A percentile compares a stretch with the other conserved stretches of the same genome.
Conservation (phyloP, 2,797 vertebrate genomes). For the Remorina albescens region DNA sequence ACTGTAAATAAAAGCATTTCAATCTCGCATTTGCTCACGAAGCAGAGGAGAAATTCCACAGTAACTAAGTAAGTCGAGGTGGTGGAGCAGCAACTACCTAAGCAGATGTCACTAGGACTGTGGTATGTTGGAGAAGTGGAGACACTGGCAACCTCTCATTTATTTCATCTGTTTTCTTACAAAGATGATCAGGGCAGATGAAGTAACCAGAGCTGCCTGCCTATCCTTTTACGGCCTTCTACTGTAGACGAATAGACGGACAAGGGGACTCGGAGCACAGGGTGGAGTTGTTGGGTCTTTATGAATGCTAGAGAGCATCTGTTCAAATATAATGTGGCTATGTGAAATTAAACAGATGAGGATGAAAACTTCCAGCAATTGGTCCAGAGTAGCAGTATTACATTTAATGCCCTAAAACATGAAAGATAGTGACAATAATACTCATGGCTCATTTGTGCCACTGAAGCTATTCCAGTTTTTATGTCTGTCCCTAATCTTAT, state of each 20-base stretch:
- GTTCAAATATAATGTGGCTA: constrained; percentile 53
- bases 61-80: constrained; percentile 76
- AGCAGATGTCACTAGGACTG: constrained; percentile 82
- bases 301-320: constrained; percentile 48
- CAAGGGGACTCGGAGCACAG: constrained; percentile 30
- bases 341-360: constrained; percentile 64
- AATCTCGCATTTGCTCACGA: constrained; percentile 71
- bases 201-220: constrained; percentile 69
- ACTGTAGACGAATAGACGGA: constrained; percentile 53
- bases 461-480: not conserved
- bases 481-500: not conserved
- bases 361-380: constrained; percentile 54
- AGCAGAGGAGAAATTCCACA: constrained; percentile 78
- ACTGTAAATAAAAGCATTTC: constrained; percentile 85
- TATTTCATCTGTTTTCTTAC: constrained; percentile 74
- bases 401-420: constrained; percentile 58
- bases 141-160: constrained; percentile 72
- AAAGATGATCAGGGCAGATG: constrained; percentile 69
- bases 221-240: constrained; percentile 59
- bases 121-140: constrained; percentile 68
- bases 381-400: constrained; percentile 43
- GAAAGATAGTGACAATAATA: constrained; percentile 33
- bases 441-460: not conserved
- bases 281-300: constrained; percentile 57
- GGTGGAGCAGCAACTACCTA: constrained; percentile 77